These are phyloP conservation scores for Lobophora halterata DNA, from an alignment of 2,888 invertebrate species.

Conservation along the genomic window DNA sequence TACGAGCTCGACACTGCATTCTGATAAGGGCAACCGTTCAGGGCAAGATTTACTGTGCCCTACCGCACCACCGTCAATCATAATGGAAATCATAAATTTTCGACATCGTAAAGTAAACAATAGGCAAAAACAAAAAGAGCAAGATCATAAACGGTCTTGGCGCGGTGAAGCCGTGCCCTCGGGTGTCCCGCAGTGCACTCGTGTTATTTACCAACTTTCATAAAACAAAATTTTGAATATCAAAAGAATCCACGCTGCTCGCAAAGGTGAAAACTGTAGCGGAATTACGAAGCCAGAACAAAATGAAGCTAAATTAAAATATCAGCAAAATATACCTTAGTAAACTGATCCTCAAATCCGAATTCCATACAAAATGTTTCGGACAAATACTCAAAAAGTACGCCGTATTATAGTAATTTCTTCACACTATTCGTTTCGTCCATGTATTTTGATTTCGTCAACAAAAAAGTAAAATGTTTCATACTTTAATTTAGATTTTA, in stretches of 20 bases:
- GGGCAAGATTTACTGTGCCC: conserved; percentile 63
- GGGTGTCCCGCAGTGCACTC: conserved; percentile 46
- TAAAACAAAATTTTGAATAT: conserved; percentile 50
- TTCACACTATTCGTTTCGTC: no score
- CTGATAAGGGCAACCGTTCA: conserved; percentile 72
- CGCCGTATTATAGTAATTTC: no score
- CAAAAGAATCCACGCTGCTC: conserved; percentile 34
- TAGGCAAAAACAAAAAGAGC: conserved; percentile 74
- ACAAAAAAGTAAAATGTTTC: no score
- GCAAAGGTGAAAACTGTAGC: conserved; percentile 31
- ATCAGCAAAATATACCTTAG: conserved; percentile 1
- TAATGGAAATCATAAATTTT: conserved; percentile 74
- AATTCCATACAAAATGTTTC: no score
- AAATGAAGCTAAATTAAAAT: conserved; percentile 19
- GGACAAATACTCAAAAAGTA: no score
- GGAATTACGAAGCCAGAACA: conserved; percentile 29
- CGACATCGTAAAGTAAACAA: conserved; percentile 76
- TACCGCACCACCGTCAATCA: conserved; percentile 55
- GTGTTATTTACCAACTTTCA: conserved; percentile 44
- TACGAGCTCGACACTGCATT: conserved; percentile 45
- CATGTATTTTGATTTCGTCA: no score
- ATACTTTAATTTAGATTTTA: no score
- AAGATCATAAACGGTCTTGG: conserved; percentile 55
- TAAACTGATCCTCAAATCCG: no score
- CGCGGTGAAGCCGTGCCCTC: conserved; percentile 48